phyloP scores from a whole-genome alignment of 2,888 invertebrate species.

The Malachius bipustulatus region DNA sequence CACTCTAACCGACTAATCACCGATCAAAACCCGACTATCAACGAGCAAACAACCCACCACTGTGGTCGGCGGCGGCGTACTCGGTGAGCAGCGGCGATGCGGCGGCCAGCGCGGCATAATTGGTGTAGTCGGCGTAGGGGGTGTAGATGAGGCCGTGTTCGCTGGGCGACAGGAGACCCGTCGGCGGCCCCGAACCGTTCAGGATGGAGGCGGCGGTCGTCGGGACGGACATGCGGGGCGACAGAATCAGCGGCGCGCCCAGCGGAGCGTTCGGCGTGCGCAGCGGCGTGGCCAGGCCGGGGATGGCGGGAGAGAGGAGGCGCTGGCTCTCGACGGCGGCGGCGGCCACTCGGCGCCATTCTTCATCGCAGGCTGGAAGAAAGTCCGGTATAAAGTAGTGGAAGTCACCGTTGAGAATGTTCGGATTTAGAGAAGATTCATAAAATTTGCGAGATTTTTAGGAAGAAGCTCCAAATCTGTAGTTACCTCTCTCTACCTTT shows the following conservation, averaged over 20 bases:
- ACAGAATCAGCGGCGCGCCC: slow-evolving; percentile 86
- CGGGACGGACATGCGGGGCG: slow-evolving; percentile 76
- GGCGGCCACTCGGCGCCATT: slow-evolving; percentile 75
- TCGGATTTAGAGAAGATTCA: no score
- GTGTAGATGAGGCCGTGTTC: slow-evolving; percentile 74
- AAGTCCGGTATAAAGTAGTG: no score
- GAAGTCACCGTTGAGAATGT: no score
- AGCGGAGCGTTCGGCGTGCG: slow-evolving; percentile 62
- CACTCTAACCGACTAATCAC: slow-evolving; percentile 9
- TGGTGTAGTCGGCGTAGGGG: slow-evolving; percentile 79
- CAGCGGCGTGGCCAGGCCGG: slow-evolving; percentile 50
- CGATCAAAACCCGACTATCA: slow-evolving; percentile 43
- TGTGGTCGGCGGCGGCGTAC: slow-evolving; percentile 80
- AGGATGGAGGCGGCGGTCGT: slow-evolving; percentile 60
- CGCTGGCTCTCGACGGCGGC: slow-evolving; percentile 71
- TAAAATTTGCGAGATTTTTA: no score
- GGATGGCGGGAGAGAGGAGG: slow-evolving; percentile 48
- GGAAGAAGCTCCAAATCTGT: no score
- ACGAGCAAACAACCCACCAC: slow-evolving; percentile 90
- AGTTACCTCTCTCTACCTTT: no score
- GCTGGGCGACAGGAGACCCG: slow-evolving; percentile 51
- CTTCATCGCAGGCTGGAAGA: slow-evolving; percentile 59
- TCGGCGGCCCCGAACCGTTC: slow-evolving; percentile 53
- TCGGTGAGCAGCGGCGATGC: slow-evolving; percentile 71
- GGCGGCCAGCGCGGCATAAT: slow-evolving; percentile 76